A percentile compares a stretch with the other conserved stretches of the same genome.
Evolutionary conservation across 35 echinoderm and acorn worm genomes (phyloP).

Genomic region (Apostichopus japonicus): DNA sequence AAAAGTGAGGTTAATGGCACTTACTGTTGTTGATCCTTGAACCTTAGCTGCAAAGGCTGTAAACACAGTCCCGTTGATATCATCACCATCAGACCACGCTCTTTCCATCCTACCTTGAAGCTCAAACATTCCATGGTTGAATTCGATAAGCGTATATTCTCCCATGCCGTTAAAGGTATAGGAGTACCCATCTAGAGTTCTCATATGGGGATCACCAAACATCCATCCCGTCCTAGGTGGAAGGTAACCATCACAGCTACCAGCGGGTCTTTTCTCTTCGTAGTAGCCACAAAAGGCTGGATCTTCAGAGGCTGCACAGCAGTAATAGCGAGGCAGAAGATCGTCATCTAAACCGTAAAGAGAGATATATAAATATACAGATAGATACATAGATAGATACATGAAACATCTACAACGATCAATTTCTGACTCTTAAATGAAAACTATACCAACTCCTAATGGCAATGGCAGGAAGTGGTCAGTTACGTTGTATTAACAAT

Average conservation of each 20-base stretch:
- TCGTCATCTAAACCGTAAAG: conserved; percentile 66
- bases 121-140: conserved; percentile 47
- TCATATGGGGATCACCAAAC: conserved; percentile 86
- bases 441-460: too few relatives aligned
- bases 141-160: conserved; percentile 66
- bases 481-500: too few relatives aligned
- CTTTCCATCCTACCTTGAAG: conserved; percentile 64
- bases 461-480: too few relatives aligned
- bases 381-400: too few relatives aligned
- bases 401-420: too few relatives aligned
- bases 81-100: conserved; percentile 42
- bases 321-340: conserved; percentile 75
- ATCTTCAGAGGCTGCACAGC: conserved; percentile 74
- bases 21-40: conserved; percentile 63
- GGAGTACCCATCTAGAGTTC: conserved; percentile 70
- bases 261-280: conserved; percentile 79
- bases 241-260: conserved; percentile 81
- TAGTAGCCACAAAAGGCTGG: conserved; percentile 76
- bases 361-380: not conserved
- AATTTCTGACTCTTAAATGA: too few relatives aligned
- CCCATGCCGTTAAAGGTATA: conserved; percentile 92
- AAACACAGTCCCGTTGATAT: conserved; percentile 70
- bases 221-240: conserved; percentile 78
- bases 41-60: conserved; percentile 64
- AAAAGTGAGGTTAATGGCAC: not conserved